A percentile compares a stretch with the other conserved stretches of the same genome.
These are phyloP conservation scores for Meloe dianella DNA, from an alignment of 2,888 invertebrate genomes.

Conservation along the genomic window DNA sequence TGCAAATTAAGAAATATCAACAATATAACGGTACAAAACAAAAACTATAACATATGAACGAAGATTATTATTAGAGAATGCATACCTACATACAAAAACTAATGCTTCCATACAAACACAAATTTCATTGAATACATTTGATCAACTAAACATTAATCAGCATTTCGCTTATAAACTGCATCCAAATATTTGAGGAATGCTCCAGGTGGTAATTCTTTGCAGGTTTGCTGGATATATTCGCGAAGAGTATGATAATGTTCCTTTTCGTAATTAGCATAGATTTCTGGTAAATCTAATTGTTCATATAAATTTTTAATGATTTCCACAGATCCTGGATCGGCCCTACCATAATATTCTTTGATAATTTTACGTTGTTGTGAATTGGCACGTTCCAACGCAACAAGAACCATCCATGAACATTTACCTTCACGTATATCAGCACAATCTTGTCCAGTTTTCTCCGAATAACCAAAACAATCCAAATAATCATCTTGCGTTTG, in stretches of 20 bases:
- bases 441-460: constrained; percentile 86
- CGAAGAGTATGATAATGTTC: constrained; percentile 81
- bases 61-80: too few relatives aligned
- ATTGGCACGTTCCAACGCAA: constrained; percentile 81
- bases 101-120: too few relatives aligned
- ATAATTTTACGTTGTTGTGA: constrained; percentile 74
- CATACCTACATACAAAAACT: too few relatives aligned
- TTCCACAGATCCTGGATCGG: constrained; percentile 70
- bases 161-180: constrained; percentile 72
- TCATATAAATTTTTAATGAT: constrained; percentile 78
- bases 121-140: too few relatives aligned
- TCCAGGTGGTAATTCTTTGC: constrained; percentile 79
- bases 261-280: constrained; percentile 79
- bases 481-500: constrained; percentile 94
- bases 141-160: background rate
- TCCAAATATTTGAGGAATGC: constrained; percentile 82
- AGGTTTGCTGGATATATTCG: constrained; percentile 84
- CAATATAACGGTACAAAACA: too few relatives aligned
- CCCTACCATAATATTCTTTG: constrained; percentile 77
- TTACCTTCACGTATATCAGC: constrained; percentile 95
- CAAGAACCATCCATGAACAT: constrained; percentile 93
- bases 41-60: too few relatives aligned
- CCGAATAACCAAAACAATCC: constrained; percentile 90
- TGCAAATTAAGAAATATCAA: too few relatives aligned
- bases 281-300: constrained; percentile 76